Evolutionary conservation across 2,888 invertebrate species (phyloP).

Genomic region (Pammene aurita): DNA sequence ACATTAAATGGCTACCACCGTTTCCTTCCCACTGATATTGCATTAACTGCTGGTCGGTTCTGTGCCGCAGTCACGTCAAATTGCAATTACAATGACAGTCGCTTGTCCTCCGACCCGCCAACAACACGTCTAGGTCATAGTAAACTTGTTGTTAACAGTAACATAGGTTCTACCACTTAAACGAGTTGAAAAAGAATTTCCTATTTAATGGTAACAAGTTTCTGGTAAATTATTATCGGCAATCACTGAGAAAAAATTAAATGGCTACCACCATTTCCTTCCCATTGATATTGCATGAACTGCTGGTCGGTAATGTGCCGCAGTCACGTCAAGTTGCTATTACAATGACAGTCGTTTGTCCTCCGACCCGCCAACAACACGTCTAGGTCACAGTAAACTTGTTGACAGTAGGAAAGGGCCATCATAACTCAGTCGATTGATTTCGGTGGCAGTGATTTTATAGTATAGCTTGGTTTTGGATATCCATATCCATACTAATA

Average conservation of each 20-base stretch:
- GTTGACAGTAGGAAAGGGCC: too few relatives aligned
- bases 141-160: neutral
- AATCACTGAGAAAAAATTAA: slow-evolving; percentile 1
- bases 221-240: slow-evolving; percentile 15
- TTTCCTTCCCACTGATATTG: slow-evolving; percentile 42
- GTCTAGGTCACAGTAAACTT: slow-evolving; percentile 6
- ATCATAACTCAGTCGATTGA: too few relatives aligned
- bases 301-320: slow-evolving; percentile 47
- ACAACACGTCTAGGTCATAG: slow-evolving; percentile 40
- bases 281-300: slow-evolving; percentile 46
- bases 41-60: slow-evolving; percentile 49
- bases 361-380: slow-evolving; percentile 51
- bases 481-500: too few relatives aligned
- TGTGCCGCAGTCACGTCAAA: slow-evolving; percentile 55
- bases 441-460: too few relatives aligned
- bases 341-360: slow-evolving; percentile 47
- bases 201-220: too few relatives aligned
- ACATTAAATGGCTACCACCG: slow-evolving; percentile 12
- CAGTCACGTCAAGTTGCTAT: slow-evolving; percentile 59
- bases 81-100: slow-evolving; percentile 53
- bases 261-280: slow-evolving; percentile 19
- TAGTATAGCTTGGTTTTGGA: too few relatives aligned
- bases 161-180: too few relatives aligned
- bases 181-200: too few relatives aligned
- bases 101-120: slow-evolving; percentile 50